phyloP scores from a whole-genome alignment of 2,888 invertebrate genomes.

The Coremacera marginata region DNA sequence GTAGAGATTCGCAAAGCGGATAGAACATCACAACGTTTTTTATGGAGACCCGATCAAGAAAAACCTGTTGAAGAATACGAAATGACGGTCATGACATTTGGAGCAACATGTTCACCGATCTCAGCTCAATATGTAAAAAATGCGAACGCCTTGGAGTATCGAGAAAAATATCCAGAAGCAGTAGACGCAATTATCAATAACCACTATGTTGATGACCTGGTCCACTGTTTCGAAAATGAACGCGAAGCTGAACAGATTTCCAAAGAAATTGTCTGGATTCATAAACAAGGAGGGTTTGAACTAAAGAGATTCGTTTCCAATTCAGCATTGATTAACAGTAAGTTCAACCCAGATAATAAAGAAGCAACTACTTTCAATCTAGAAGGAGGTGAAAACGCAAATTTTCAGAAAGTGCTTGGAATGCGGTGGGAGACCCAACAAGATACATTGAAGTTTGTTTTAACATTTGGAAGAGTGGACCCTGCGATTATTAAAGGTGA shows the following conservation, averaged over 20 bases:
- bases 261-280: slow-evolving; percentile 42
- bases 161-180: not conserved
- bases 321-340: too few species aligned
- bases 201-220: slow-evolving; percentile 56
- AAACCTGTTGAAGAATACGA: not conserved
- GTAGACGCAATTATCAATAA: not conserved
- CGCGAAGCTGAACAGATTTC: slow-evolving; percentile 46
- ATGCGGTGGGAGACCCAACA: not conserved
- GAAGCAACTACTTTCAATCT: too few species aligned
- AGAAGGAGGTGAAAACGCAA: too few species aligned
- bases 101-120: not conserved
- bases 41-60: too few species aligned
- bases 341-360: too few species aligned
- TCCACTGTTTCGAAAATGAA: slow-evolving; percentile 50
- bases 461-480: too few species aligned
- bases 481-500: too few species aligned
- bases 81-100: slow-evolving; percentile 4
- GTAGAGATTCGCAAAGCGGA: too few species aligned
- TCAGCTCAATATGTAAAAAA: slow-evolving; percentile 8
- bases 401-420: slow-evolving; percentile 22
- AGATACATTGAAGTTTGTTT: too few species aligned
- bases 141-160: not conserved
- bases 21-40: too few species aligned
- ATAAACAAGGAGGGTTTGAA: slow-evolving; percentile 42
- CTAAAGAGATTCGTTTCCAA: slow-evolving; percentile 53